Conservation (phyloP, 1,140 invertebrate species). For the Orchestia grillus region DNA sequence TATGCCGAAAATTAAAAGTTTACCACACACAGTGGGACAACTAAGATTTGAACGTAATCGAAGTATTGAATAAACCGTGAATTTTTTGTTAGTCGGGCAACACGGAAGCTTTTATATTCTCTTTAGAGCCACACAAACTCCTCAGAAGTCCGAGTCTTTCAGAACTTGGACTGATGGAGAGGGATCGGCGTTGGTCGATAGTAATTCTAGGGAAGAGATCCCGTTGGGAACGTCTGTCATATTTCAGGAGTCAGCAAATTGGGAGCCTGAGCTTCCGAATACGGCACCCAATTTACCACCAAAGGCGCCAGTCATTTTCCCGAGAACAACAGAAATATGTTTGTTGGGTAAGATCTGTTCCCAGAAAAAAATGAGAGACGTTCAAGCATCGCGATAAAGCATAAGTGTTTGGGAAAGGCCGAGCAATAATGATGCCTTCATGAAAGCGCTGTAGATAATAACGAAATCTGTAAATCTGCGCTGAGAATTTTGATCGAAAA, state of each 20-base stretch:
- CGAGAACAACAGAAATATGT: neutral
- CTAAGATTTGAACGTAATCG: no score
- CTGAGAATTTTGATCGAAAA: no score
- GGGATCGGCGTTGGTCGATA: neutral
- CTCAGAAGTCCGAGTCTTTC: neutral
- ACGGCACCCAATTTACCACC: neutral
- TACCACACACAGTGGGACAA: no score
- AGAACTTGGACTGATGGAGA: neutral
- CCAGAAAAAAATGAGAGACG: neutral
- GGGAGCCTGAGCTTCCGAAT: neutral
- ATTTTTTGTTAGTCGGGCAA: neutral
- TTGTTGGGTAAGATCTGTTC: neutral
- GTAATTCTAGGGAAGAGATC: neutral
- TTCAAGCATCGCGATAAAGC: no score
- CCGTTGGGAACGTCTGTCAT: neutral
- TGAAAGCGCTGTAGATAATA: no score
- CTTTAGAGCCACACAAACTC: neutral
- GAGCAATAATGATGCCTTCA: no score
- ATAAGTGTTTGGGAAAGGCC: no score
- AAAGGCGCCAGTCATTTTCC: neutral
- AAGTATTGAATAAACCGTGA: no score
- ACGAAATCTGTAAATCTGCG: no score
- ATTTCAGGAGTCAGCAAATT: neutral
- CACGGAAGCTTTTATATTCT: neutral
- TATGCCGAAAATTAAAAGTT: no score